A percentile compares a stretch with the other conserved stretches of the same genome.
Evolutionary conservation across 2,797 vertebrate genomes (phyloP).

Genomic region (Vipera ursinii): DNA sequence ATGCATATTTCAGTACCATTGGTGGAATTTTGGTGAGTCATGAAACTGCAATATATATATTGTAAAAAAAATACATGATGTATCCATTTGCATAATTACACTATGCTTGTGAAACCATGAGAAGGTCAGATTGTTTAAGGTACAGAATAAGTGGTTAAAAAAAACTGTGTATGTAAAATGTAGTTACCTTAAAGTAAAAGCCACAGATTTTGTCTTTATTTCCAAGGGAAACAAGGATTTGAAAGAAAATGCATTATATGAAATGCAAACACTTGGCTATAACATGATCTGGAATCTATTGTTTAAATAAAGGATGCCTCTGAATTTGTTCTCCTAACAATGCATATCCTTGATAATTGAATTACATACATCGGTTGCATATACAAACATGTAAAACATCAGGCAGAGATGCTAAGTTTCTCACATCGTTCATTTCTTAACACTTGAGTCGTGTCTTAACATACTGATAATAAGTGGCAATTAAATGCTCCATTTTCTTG

Average conservation of each 20-base stretch:
- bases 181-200: neutral
- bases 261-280: constrained; percentile 1
- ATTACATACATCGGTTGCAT: constrained; percentile 59
- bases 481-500: constrained; percentile 50
- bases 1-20: neutral
- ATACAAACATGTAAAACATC: constrained; percentile 58
- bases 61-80: neutral
- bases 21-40: neutral
- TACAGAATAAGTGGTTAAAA: neutral
- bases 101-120: neutral
- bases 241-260: neutral
- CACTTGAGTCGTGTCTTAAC: constrained; percentile 49
- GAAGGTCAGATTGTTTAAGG: neutral
- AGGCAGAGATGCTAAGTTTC: constrained; percentile 54
- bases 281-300: constrained; percentile 22
- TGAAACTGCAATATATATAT: neutral
- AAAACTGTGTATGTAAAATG: neutral
- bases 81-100: constrained; percentile 3
- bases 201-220: neutral
- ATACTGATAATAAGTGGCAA: constrained; percentile 51
- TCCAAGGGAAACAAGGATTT: neutral
- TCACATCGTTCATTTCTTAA: constrained; percentile 67
- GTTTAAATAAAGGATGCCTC: constrained; percentile 41
- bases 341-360: constrained; percentile 67
- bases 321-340: constrained; percentile 73